These are phyloP conservation scores for Natrix natrix DNA, from an alignment of 2,797 vertebrate genomes.

Conservation along the genomic window DNA sequence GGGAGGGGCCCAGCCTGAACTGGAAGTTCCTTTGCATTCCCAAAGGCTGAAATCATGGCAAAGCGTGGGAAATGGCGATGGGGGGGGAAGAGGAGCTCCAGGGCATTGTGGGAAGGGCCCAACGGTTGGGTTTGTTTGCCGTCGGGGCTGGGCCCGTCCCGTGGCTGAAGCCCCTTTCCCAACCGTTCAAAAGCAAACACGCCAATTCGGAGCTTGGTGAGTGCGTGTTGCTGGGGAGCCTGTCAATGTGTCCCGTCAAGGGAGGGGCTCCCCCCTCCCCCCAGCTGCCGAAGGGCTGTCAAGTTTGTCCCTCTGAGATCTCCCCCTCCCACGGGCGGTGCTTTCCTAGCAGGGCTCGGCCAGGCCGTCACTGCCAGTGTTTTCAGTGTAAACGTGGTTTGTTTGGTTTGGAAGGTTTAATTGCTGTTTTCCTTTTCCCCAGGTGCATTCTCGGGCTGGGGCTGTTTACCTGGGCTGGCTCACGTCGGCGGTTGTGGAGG, in stretches of 20 bases:
- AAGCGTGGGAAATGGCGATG: not conserved
- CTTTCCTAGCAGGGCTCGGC: not conserved
- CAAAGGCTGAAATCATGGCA: not conserved
- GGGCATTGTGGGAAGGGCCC: not conserved
- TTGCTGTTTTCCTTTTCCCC: slow-evolving; percentile 12
- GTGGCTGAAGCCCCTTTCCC: rapidly evolving
- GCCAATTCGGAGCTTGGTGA: not conserved
- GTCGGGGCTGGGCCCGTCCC: no score
- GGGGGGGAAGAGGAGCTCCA: no score
- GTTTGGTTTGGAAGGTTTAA: slow-evolving; percentile 25
- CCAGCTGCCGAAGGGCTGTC: not conserved
- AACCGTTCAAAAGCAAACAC: not conserved
- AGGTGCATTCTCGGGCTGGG: not conserved
- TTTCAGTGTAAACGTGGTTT: not conserved
- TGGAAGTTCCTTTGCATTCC: not conserved
- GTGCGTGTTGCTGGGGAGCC: not conserved
- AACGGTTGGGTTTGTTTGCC: not conserved
- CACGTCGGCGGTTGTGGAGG: not conserved
- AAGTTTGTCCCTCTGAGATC: not conserved
- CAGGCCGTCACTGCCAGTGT: not conserved
- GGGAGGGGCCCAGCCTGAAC: not conserved
- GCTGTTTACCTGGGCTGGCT: not conserved
- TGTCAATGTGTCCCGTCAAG: not conserved
- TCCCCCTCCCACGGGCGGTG: no score
- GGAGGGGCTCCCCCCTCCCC: not conserved